Percentiles rank a stretch among this genome's conserved stretches.
Conservation (phyloP, 2,888 invertebrate genomes). For the Rugalucina vietnamica region DNA sequence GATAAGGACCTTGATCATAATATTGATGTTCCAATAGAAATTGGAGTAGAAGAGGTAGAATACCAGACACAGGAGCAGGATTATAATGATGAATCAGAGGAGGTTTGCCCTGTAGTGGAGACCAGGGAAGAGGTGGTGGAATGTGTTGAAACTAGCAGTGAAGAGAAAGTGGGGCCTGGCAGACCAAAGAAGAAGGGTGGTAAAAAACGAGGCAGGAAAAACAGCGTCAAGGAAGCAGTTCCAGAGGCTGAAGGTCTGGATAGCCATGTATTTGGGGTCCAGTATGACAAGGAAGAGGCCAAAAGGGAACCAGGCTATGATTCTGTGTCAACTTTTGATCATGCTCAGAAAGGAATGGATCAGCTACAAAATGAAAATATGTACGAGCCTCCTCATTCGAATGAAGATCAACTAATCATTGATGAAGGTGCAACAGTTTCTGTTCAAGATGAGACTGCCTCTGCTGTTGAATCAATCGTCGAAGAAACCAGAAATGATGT, state of each 20-base stretch:
- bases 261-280: neutral
- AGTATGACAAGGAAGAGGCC: neutral
- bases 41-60: constrained; percentile 56
- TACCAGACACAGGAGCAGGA: constrained; percentile 56
- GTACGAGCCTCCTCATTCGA: constrained; percentile 58
- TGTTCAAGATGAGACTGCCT: constrained; percentile 65
- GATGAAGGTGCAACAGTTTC: constrained; percentile 66
- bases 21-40: constrained; percentile 51
- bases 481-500: constrained; percentile 41
- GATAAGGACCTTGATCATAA: constrained; percentile 40
- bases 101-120: constrained; percentile 57
- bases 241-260: neutral
- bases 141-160: constrained; percentile 38
- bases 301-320: constrained; percentile 44
- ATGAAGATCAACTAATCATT: constrained; percentile 65
- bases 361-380: constrained; percentile 57
- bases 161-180: constrained; percentile 47
- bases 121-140: constrained; percentile 61
- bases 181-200: constrained; percentile 46
- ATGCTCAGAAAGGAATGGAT: constrained; percentile 42
- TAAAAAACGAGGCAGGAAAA: constrained; percentile 41
- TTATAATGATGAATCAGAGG: constrained; percentile 53
- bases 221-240: constrained; percentile 33
- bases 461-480: constrained; percentile 59
- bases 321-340: constrained; percentile 56